Base-by-base conservation (phyloP, 2,113 vertebrate genomes). In the Microtus richardsoni region DNA sequence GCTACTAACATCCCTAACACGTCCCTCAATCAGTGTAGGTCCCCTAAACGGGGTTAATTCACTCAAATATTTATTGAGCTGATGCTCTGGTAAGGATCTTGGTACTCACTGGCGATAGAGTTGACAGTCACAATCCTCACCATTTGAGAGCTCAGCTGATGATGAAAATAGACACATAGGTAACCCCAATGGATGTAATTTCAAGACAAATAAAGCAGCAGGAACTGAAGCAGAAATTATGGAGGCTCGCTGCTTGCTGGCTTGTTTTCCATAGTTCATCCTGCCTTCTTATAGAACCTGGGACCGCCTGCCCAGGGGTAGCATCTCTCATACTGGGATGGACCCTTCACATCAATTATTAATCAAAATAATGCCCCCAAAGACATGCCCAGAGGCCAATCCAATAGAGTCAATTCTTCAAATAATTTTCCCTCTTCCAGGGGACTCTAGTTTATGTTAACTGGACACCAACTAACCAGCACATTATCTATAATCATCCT, bases 51-150 rank as follows among this genome's bases (percentile, higher is more conserved):
- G 71, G 64, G 86, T 92, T 95, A 95, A 93, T 97, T 96, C 75
- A 96, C 86, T 94, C 96, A 95, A 97, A 96, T 88, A 89, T 87
- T 89, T 98, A 96, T 75, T 80, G 96, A 95, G 71, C 90, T 85
- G 91, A 89, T 96, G 49, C 91, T 94, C 93, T 94, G 79, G 71
- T 54, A 88, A 96, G 93, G 79, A 85, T 73, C 75, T 95, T 95
- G 73, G 88, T 93, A 94, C 93, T 97, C 94, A 94, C 64, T 19
- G 62, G 79, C 94, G 94, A 68, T 82, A 96, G 88, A 96, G 95
- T 94, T 96, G 91, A 96, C 16, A 89, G 93, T 97, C 87, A 77
- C 68, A 93, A 28, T 87, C 49, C 78, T 93, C 84, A 52, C 89
- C 70, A 39, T 96, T 49, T 84, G 83, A 97, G 90, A 95, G 94